Evolutionary conservation across 1,140 invertebrate genomes (phyloP), one percentile per base, ranked within the genome.

Genomic region (Myzus persicae): DNA sequence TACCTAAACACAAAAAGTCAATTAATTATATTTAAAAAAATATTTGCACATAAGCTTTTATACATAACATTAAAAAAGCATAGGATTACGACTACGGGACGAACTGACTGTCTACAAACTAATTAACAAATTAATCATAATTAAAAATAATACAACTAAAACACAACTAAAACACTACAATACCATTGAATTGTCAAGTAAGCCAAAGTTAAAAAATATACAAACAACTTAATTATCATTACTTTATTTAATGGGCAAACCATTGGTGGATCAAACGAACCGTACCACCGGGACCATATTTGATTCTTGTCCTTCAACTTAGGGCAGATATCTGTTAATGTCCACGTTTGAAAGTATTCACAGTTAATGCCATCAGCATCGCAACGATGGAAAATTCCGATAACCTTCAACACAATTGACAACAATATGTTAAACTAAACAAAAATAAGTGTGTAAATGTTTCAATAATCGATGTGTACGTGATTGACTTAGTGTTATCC

Each of bases 281-380:
- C 24, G 8, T 48, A 40, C 36, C 67, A 90, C 36, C n/a, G 38
- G 2, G 88, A 90, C 93, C 88, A 93, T 9, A 93, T 67, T 84
- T 90, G 88, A 26, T 93, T 81, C n/a, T 54, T 81, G 3, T 90
- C 59, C 18, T n/a, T 88, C 6, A 93, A 26, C 40, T 51, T 51
- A 3, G 40, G 2, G 6, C 93, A 93, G 3, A 93, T 24, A 81
- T 93, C 42, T 11, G n/a, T n/a, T 5, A 90, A 46, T 22, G 36
- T 88, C 88, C 88, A 93, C 6, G 46, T 48, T 54, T 93, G 93
- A 88, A 93, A 93, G n/a, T 93, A 89, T 76, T 90, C 93, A 42
- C 93, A 93, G 44, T 93, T 54, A 22, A 93, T 82, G 24, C 93
- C 93, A 1, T 93, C 42, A 2, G 46, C 0, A 31, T 93, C 36